phyloP scores from a whole-genome alignment of 2,797 vertebrate species.

The Poeciliopsis turneri region DNA sequence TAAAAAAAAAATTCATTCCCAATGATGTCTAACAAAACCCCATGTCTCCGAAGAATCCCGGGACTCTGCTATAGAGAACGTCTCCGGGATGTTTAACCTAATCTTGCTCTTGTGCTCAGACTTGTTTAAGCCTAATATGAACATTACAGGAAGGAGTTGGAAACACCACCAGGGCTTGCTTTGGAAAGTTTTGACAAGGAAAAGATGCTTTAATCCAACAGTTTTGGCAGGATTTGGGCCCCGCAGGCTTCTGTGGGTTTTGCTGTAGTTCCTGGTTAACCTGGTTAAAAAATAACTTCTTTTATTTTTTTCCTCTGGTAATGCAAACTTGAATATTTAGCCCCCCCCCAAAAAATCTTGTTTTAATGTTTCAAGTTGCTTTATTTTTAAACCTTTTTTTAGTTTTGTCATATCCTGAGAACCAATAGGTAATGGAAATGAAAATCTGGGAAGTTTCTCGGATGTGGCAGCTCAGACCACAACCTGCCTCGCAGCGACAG shows the following conservation, averaged over 20 bases:
- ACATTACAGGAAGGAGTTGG: neutral
- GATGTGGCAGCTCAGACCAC: neutral
- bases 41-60: slow-evolving; percentile 7
- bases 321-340: neutral
- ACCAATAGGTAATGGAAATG: too few relatives aligned
- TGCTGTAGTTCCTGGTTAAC: neutral
- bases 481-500: neutral
- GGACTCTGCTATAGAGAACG: slow-evolving; percentile 12
- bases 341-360: neutral
- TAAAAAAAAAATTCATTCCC: slow-evolving; percentile 30
- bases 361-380: neutral
- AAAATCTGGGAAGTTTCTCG: neutral
- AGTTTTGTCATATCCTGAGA: too few relatives aligned
- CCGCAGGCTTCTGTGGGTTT: neutral
- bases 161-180: neutral
- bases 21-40: slow-evolving; percentile 31
- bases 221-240: neutral
- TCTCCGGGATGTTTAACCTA: slow-evolving; percentile 13
- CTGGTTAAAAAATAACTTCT: neutral
- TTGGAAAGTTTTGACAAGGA: neutral
- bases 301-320: too few relatives aligned
- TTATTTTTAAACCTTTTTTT: too few relatives aligned
- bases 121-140: slow-evolving; percentile 11
- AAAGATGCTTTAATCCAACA: slow-evolving; percentile 1
- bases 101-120: slow-evolving; percentile 6